Percentiles rank a stretch among this genome's conserved stretches.
Conservation (phyloP, 2,888 invertebrate genomes). For the Operophtera brumata region DNA sequence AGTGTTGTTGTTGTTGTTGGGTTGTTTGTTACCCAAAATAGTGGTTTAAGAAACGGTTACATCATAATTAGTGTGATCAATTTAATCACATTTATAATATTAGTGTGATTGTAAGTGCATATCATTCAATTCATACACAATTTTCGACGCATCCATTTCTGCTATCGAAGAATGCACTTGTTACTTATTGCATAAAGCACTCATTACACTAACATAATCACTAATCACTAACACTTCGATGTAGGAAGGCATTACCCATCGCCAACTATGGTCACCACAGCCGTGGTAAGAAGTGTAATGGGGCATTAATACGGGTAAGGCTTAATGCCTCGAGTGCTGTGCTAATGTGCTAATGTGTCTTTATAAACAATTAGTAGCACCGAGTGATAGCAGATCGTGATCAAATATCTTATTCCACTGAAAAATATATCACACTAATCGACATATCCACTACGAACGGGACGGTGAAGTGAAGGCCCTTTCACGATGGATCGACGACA, state of each 20-base stretch:
- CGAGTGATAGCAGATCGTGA: background rate
- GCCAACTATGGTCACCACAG: constrained; percentile 5
- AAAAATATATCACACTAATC: background rate
- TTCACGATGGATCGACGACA: too few relatives aligned
- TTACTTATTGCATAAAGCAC: background rate
- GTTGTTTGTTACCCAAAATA: too few relatives aligned
- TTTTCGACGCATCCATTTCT: too few relatives aligned
- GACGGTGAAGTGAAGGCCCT: too few relatives aligned
- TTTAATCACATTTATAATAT: too few relatives aligned
- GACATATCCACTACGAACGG: too few relatives aligned
- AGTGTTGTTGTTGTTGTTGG: too few relatives aligned
- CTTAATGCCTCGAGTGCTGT: constrained; percentile 4
- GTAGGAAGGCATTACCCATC: background rate
- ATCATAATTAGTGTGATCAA: too few relatives aligned
- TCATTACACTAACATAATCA: constrained; percentile 7
- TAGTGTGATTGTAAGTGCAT: too few relatives aligned
- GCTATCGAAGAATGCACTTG: too few relatives aligned
- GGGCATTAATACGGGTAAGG: constrained; percentile 12
- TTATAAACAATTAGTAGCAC: constrained; percentile 11
- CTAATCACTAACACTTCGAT: constrained; percentile 3
- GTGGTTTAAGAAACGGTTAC: too few relatives aligned
- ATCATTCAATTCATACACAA: too few relatives aligned
- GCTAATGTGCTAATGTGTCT: constrained; percentile 11
- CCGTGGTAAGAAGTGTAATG: constrained; percentile 15
- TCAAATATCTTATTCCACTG: background rate